Conservation (phyloP, 2,888 invertebrate genomes). For the Parnassius smintheus region DNA sequence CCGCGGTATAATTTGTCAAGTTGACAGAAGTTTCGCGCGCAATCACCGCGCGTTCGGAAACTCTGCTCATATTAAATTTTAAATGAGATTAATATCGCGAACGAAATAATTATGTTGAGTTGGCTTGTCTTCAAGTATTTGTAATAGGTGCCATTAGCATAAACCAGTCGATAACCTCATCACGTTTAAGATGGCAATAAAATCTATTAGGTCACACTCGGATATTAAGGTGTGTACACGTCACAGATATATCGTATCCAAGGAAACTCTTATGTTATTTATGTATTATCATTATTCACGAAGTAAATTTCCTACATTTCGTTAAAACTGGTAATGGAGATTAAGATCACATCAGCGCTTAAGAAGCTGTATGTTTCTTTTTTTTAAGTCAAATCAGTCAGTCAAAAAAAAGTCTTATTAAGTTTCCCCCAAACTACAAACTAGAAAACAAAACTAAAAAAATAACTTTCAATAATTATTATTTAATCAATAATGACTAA, state of each 20-base stretch:
- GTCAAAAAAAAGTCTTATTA: no score
- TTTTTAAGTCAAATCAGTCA: no score
- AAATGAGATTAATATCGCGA: conserved; percentile 51
- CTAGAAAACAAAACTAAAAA: no score
- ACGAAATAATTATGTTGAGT: conserved; percentile 55
- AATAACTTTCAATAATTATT: no score
- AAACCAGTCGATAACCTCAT: conserved; percentile 23
- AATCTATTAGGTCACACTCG: conserved; percentile 17
- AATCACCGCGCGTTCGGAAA: conserved; percentile 36
- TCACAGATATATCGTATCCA: neutral
- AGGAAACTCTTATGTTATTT: neutral
- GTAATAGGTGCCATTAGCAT: conserved; percentile 24
- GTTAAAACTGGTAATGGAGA: no score
- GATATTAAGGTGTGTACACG: conserved; percentile 7
- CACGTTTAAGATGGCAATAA: conserved; percentile 9
- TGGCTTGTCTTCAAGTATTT: conserved; percentile 45
- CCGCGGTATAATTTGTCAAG: conserved; percentile 60
- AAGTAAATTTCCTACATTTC: neutral
- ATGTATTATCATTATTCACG: conserved; percentile 3
- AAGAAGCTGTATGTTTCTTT: no score
- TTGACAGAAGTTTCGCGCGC: conserved; percentile 52
- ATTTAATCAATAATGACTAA: no score
- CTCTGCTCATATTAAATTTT: conserved; percentile 42
- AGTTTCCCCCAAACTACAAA: no score
- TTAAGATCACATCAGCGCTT: no score